These are phyloP conservation scores for Ypsolopha scabrella DNA, from an alignment of 2,888 invertebrate genomes.

Conservation along the genomic window DNA sequence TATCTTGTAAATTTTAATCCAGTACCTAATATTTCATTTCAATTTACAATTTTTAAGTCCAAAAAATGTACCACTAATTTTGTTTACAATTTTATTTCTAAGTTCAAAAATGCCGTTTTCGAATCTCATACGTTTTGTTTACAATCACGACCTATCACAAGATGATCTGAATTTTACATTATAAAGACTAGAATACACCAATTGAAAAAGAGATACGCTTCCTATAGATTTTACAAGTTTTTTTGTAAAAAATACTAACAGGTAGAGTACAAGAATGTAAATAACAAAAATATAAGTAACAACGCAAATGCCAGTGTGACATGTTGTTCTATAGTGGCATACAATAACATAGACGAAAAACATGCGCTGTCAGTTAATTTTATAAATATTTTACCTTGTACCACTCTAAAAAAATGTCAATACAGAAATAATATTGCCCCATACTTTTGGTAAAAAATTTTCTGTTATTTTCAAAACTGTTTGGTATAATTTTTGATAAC, in stretches of 20 bases:
- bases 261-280: background rate
- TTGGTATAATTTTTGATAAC: too few relatives aligned
- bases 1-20: too few relatives aligned
- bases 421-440: too few relatives aligned
- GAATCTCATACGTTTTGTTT: too few relatives aligned
- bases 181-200: constrained; percentile 63
- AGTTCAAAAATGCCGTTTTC: too few relatives aligned
- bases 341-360: constrained; percentile 37
- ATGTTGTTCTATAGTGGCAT: constrained; percentile 35
- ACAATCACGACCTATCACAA: constrained; percentile 21
- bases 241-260: background rate
- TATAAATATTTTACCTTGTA: background rate
- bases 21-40: too few relatives aligned
- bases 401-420: too few relatives aligned
- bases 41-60: too few relatives aligned
- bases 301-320: constrained; percentile 60
- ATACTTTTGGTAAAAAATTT: too few relatives aligned
- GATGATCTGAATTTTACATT: constrained; percentile 21
- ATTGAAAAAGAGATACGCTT: constrained; percentile 25
- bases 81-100: too few relatives aligned
- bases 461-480: too few relatives aligned
- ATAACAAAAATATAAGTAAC: constrained; percentile 14
- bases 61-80: too few relatives aligned
- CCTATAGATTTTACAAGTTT: background rate
- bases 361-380: constrained; percentile 46